Base-by-base conservation (phyloP, 1,140 invertebrate genomes). In the Sarcophaga bullata region DNA sequence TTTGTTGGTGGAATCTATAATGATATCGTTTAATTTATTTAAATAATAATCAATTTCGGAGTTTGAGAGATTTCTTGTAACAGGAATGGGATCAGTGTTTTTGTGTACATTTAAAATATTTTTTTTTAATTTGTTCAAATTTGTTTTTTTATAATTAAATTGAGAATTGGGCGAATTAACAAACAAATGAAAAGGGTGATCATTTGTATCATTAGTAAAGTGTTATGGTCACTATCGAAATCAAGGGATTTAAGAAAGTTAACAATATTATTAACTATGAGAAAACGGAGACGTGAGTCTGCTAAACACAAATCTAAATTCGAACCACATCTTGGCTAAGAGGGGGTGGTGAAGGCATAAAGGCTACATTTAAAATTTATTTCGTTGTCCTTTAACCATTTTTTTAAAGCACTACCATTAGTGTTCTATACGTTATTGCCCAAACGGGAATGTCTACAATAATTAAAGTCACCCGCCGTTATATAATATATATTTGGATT, bases 241-340 rank as follows among this genome's bases (percentile, higher is more conserved):
- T 80, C 17, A 6, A 58, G 46, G n/a, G n/a, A 54, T 80, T 80
- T 80, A 15, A 80, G 49, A 80, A 13, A 80, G 50, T 80, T 80
- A 58, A 58, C 49, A 11, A 50, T 54, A n/a, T 54, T 19, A 58
- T 80, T 80, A 15, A 17, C 17, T 52, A 17, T 80, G 10, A 80
- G 19, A 6, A 80, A 19, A 58, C 8, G 10, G 8, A 80, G n/a
- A 50, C 78, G 47, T 10, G 17, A 10, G 50, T 80, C 50, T 15
- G 50, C 19, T 50, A 80, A 50, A 37, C 49, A 25, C 11, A 80
- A 13, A 58, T 80, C 78, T 58, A 80, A 58, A 80, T 37, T 58
- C 8, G 78, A 58, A n/a, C 17, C 54, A 19, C 50, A 52, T 46
- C 73, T 76, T 15, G 15, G 11, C n/a, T 76, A 76, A 48, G 46